phyloP scores from a whole-genome alignment of 2,797 vertebrate species.

The Denticeps clupeoides region DNA sequence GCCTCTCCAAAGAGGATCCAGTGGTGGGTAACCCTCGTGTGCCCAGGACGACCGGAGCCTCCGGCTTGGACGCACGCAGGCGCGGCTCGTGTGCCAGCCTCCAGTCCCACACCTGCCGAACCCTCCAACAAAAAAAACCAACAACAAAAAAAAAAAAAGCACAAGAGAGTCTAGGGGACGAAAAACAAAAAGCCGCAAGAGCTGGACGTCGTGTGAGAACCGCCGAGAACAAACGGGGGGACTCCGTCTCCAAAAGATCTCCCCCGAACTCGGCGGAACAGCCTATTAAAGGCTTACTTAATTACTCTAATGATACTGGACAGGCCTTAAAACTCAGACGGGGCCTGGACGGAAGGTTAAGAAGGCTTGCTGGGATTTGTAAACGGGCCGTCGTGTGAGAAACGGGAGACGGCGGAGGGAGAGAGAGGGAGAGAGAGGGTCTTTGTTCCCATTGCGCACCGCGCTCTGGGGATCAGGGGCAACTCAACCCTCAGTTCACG shows the following conservation, averaged over 20 bases:
- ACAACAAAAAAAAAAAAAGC: too few species aligned
- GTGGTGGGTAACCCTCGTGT: conserved; percentile 86
- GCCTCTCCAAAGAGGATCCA: conserved; percentile 86
- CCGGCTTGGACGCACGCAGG: conserved; percentile 58
- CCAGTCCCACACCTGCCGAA: conserved; percentile 91
- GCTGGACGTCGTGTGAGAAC: conserved; percentile 97
- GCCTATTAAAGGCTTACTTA: conserved; percentile 99
- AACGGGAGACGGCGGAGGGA: conserved; percentile 63
- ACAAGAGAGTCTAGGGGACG: conserved; percentile 42
- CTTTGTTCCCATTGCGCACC: conserved; percentile 64
- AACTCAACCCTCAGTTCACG: conserved; percentile 53
- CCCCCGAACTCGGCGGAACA: conserved; percentile 98
- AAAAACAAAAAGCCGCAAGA: conserved; percentile 91
- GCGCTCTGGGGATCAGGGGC: conserved; percentile 60
- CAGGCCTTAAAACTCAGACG: conserved; percentile 88
- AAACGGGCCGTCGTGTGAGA: conserved; percentile 77
- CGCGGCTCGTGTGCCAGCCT: conserved; percentile 84
- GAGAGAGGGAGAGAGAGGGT: conserved; percentile 54
- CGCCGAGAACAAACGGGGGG: conserved; percentile 87
- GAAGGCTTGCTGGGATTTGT: conserved; percentile 75
- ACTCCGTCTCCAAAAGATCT: conserved; percentile 89
- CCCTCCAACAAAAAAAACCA: conserved; percentile 66
- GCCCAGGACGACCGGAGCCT: conserved; percentile 81
- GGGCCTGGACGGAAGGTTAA: conserved; percentile 63
- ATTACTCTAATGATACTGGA: conserved; percentile 98